Percentiles rank a stretch among this genome's conserved stretches.
Evolutionary conservation across 2,888 invertebrate species (phyloP).

Genomic region (Cantharis rustica): DNA sequence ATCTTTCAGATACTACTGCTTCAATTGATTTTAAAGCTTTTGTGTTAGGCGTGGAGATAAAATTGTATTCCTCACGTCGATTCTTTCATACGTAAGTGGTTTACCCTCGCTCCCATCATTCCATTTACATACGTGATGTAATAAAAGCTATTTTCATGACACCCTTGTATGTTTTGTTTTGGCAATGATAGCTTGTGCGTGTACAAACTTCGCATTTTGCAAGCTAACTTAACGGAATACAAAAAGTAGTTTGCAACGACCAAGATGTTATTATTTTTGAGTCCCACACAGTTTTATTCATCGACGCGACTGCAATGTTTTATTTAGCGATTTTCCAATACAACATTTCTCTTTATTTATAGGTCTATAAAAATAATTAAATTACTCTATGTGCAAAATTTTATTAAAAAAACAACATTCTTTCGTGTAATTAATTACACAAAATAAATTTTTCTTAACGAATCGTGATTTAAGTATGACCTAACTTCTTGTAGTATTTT

Average conservation of each 20-base stretch:
- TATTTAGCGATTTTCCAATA: neutral
- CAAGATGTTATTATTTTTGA: neutral
- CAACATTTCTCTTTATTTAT: neutral
- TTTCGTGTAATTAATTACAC: neutral
- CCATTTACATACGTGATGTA: conserved; percentile 40
- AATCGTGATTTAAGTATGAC: neutral
- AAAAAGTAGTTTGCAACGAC: neutral
- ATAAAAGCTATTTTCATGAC: conserved; percentile 35
- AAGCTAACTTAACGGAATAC: neutral
- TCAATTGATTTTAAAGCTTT: conserved; percentile 27
- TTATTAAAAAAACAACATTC: neutral
- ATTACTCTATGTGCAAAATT: neutral
- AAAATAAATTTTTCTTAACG: neutral
- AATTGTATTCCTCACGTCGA: conserved; percentile 28
- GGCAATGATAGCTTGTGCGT: conserved; percentile 26
- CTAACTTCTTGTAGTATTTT: neutral
- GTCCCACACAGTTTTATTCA: neutral
- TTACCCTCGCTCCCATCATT: conserved; percentile 34
- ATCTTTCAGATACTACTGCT: conserved; percentile 16
- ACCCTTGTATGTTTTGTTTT: conserved; percentile 32
- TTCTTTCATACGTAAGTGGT: conserved; percentile 31
- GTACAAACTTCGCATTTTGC: conserved; percentile 27
- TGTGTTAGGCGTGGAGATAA: conserved; percentile 18
- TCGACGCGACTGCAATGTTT: neutral
- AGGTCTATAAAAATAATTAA: neutral